phyloP scores from a whole-genome alignment of 2,113 vertebrate species.

The Triplophysa rosa region DNA sequence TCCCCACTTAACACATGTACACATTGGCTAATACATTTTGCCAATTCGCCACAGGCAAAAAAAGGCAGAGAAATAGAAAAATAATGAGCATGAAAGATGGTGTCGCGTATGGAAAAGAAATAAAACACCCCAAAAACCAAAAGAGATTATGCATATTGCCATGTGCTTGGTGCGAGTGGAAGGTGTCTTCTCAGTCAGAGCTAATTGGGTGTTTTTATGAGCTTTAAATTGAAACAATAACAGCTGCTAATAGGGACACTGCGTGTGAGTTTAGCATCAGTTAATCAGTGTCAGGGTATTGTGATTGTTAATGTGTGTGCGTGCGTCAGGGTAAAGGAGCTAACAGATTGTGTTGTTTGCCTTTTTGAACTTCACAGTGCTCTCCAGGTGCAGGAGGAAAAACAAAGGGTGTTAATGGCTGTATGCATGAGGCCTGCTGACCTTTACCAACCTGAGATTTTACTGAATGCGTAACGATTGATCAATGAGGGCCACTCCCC shows the following conservation, averaged over 20 bases:
- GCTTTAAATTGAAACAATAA: constrained; percentile 36
- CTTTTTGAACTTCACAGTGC: constrained; percentile 86
- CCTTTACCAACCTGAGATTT: constrained; percentile 89
- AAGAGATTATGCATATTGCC: background rate
- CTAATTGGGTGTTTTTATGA: constrained; percentile 65
- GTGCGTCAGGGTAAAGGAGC: constrained; percentile 66
- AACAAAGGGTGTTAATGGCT: constrained; percentile 98
- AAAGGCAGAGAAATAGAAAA: constrained; percentile 62
- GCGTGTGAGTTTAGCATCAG: constrained; percentile 43
- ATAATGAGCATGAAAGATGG: constrained; percentile 12
- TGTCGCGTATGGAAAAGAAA: background rate
- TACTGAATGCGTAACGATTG: constrained; percentile 86
- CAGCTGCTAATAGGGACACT: constrained; percentile 25
- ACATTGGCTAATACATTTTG: constrained; percentile 85
- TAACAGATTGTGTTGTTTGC: constrained; percentile 82
- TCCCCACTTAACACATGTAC: constrained; percentile 79
- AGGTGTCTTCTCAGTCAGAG: constrained; percentile 72
- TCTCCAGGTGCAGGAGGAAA: constrained; percentile 80
- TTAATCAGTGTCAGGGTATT: constrained; percentile 36
- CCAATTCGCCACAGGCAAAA: constrained; percentile 86
- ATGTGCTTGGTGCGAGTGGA: constrained; percentile 59
- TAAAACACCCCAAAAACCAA: constrained; percentile 18
- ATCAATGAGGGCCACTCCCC: constrained; percentile 78
- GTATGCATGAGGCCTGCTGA: constrained; percentile 90
- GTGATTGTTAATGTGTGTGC: constrained; percentile 58